Evolutionary conservation across 2,888 invertebrate species (phyloP).

Genomic region (Epiblema foenella): DNA sequence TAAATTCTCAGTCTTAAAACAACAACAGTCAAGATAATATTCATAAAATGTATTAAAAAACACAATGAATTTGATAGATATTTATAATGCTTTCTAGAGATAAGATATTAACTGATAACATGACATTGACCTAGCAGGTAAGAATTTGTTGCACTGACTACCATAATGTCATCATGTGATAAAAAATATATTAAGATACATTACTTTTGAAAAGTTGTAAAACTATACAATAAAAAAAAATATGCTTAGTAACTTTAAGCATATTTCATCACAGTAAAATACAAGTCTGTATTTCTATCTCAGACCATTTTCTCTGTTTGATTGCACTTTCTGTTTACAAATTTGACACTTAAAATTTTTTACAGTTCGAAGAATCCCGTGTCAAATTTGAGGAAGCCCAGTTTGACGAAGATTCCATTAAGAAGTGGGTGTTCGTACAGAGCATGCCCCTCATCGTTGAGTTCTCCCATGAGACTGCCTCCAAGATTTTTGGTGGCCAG

Average conservation of each 20-base stretch:
- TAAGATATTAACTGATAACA: constrained; percentile 22
- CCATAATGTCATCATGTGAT: constrained; percentile 1
- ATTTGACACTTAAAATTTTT: constrained; percentile 48
- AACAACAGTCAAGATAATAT: not conserved
- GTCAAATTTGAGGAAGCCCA: constrained; percentile 89
- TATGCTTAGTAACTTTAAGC: no score
- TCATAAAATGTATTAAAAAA: not conserved
- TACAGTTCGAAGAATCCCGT: constrained; percentile 93
- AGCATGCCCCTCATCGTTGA: constrained; percentile 96
- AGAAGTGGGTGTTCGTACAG: constrained; percentile 93
- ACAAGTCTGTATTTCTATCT: no score
- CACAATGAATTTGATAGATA: constrained; percentile 1
- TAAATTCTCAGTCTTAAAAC: not conserved
- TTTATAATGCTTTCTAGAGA: constrained; percentile 13
- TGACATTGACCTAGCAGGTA: constrained; percentile 28
- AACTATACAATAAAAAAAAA: not conserved
- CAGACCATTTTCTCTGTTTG: no score
- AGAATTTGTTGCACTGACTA: constrained; percentile 21
- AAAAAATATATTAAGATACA: not conserved
- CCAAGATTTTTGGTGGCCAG: constrained; percentile 99
- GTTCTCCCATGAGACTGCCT: constrained; percentile 98
- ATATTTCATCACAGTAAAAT: no score
- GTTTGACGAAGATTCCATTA: constrained; percentile 87
- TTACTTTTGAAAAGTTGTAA: not conserved
- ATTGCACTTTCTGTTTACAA: not conserved